Evolutionary conservation across 2,797 vertebrate species (phyloP).

Genomic region (Micrastur ruficollis): DNA sequence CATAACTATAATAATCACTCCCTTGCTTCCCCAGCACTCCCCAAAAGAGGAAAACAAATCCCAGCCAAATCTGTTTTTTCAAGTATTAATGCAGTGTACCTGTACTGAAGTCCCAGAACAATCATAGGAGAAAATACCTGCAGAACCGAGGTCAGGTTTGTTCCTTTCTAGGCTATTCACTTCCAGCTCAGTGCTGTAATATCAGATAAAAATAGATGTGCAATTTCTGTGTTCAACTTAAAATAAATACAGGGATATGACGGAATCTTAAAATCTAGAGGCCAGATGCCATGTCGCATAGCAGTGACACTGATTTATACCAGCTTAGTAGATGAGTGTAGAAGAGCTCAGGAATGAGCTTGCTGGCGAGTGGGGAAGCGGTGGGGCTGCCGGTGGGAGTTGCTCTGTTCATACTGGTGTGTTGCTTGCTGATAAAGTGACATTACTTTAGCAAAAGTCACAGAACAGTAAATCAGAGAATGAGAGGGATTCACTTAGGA

Average conservation of each 20-base stretch:
- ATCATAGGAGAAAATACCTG: not conserved
- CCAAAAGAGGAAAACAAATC: not conserved
- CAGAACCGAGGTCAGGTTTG: not conserved
- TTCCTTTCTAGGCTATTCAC: not conserved
- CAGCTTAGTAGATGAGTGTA: not conserved
- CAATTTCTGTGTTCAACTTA: not conserved
- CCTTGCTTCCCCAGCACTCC: not conserved
- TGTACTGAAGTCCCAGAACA: not conserved
- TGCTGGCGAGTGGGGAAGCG: not conserved
- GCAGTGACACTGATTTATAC: not conserved
- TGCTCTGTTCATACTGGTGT: not conserved
- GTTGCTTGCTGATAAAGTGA: not conserved
- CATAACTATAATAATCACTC: not conserved
- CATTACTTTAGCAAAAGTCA: not conserved
- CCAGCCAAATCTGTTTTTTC: not conserved
- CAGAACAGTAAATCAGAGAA: not conserved
- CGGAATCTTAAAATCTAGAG: not conserved
- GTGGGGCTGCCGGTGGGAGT: not conserved
- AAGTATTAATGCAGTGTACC: not conserved
- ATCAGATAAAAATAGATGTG: not conserved
- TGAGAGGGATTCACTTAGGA: not conserved
- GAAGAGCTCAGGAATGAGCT: not conserved
- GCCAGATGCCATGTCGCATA: not conserved
- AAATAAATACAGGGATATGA: not conserved
- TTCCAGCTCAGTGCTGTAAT: not conserved